These are phyloP conservation scores for Pollenia labialis DNA, from an alignment of 2,888 invertebrate species.

Conservation along the genomic window DNA sequence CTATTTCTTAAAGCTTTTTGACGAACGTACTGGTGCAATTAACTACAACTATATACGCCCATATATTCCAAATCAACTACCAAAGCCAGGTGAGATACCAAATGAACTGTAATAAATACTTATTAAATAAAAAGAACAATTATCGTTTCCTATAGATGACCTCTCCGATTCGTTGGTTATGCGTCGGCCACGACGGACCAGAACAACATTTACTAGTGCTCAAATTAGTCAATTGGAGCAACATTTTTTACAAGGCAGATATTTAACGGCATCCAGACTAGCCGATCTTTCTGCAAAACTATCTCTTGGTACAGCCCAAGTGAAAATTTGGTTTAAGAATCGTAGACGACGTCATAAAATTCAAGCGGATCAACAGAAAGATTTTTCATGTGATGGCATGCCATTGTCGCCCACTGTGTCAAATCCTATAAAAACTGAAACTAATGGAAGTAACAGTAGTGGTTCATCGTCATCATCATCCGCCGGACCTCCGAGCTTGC, in stretches of 20 bases:
- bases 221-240: conserved; percentile 79
- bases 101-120: not conserved
- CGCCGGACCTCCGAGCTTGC: conserved; percentile 75
- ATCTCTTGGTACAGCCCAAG: conserved; percentile 78
- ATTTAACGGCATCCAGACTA: conserved; percentile 78
- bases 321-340: conserved; percentile 81
- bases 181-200: conserved; percentile 79
- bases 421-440: conserved; percentile 34
- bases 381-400: conserved; percentile 77
- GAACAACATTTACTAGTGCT: conserved; percentile 79
- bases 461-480: conserved; percentile 37
- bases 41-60: conserved; percentile 79
- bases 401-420: conserved; percentile 76
- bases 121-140: not conserved
- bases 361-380: conserved; percentile 77
- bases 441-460: conserved; percentile 43
- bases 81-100: conserved; percentile 46
- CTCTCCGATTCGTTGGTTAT: conserved; percentile 78
- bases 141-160: conserved; percentile 74
- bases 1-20: conserved; percentile 75
- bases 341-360: conserved; percentile 80
- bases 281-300: conserved; percentile 78
- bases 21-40: conserved; percentile 78
- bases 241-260: conserved; percentile 78
- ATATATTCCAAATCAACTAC: conserved; percentile 74